phyloP scores from a whole-genome alignment of 2,113 vertebrate species.

The Vombatus ursinus region DNA sequence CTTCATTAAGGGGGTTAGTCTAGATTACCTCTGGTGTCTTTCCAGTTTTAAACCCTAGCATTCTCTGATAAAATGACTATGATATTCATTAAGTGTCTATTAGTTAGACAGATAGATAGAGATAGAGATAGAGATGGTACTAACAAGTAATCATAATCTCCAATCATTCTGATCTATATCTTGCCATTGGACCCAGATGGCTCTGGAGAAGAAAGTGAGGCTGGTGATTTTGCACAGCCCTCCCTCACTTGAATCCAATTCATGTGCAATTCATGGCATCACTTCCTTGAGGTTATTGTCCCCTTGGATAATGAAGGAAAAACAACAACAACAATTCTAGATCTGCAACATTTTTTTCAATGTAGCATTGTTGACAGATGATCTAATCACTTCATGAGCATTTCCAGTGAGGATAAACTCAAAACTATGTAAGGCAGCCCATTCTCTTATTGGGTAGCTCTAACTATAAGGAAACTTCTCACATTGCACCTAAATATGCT shows the following conservation, averaged over 20 bases:
- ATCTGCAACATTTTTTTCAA: neutral
- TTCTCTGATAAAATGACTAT: neutral
- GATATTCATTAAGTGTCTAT: neutral
- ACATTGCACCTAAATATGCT: neutral
- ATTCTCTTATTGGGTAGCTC: neutral
- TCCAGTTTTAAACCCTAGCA: neutral
- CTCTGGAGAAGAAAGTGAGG: too few species aligned
- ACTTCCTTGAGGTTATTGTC: too few species aligned
- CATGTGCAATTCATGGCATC: too few species aligned
- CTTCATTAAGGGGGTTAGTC: neutral
- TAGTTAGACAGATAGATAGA: neutral
- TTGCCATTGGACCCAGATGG: too few species aligned
- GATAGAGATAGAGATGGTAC: neutral
- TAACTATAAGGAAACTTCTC: neutral
- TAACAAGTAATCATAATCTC: neutral
- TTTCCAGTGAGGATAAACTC: neutral
- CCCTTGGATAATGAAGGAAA: too few species aligned
- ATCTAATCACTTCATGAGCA: neutral
- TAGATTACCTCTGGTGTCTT: neutral
- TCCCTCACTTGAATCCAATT: too few species aligned
- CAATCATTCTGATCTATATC: too few species aligned
- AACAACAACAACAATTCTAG: neutral
- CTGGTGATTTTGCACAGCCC: too few species aligned
- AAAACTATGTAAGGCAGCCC: neutral
- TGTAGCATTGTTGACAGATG: neutral